These are phyloP conservation scores for Anoplius nigerrimus DNA, from an alignment of 2,888 invertebrate genomes.

Conservation along the genomic window DNA sequence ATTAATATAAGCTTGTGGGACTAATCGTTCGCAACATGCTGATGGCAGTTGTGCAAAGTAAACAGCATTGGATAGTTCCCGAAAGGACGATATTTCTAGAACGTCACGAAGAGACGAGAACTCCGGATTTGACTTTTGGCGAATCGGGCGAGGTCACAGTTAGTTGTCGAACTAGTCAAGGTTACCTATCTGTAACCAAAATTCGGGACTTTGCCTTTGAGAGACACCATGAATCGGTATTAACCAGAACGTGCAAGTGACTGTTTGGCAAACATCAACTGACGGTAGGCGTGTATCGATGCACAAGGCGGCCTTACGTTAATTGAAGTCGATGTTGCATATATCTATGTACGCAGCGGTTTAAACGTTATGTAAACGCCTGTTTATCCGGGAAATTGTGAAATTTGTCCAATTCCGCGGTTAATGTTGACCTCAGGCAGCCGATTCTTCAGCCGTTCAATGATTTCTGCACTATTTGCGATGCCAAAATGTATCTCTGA, in stretches of 20 bases:
- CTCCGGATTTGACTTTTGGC: slow-evolving; percentile 1
- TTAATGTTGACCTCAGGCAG: too few relatives aligned
- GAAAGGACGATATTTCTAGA: background rate
- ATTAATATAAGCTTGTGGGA: too few relatives aligned
- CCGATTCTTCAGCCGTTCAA: too few relatives aligned
- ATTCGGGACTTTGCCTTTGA: slow-evolving; percentile 30
- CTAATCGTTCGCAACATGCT: too few relatives aligned
- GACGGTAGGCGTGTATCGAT: slow-evolving; percentile 1
- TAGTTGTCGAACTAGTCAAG: slow-evolving; percentile 5
- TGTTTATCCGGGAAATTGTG: too few relatives aligned
- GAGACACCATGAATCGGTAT: slow-evolving; percentile 25
- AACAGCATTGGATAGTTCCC: background rate
- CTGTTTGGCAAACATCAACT: slow-evolving; percentile 36
- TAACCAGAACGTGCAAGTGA: slow-evolving; percentile 19
- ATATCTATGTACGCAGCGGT: too few relatives aligned
- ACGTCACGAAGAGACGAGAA: background rate
- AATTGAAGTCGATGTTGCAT: too few relatives aligned
- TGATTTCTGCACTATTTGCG: too few relatives aligned
- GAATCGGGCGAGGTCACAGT: slow-evolving; percentile 10
- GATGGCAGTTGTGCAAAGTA: background rate
- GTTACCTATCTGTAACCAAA: slow-evolving; percentile 13
- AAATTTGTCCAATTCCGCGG: too few relatives aligned
- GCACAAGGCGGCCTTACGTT: too few relatives aligned
- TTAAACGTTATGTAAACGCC: too few relatives aligned
- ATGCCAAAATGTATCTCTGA: too few relatives aligned